Percentiles rank a stretch among this genome's conserved stretches.
phyloP scores from a whole-genome alignment of 2,888 invertebrate species.

The Andricus curvator region DNA sequence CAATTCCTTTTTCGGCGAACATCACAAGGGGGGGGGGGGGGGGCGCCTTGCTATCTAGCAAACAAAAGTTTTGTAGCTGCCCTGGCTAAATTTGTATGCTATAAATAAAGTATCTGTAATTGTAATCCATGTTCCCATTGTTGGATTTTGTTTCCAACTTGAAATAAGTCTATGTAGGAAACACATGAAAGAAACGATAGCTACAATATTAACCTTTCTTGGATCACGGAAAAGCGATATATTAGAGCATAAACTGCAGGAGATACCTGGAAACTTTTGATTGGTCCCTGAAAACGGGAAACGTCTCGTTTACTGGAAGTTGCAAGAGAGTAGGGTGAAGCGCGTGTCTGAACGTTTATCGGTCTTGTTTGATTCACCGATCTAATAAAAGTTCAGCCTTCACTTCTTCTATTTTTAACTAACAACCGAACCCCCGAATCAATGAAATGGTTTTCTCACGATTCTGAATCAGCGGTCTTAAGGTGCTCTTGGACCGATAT shows the following conservation, averaged over 20 bases:
- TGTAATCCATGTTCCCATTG: too few species aligned
- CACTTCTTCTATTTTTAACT: slow-evolving; percentile 26
- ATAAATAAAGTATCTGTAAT: too few species aligned
- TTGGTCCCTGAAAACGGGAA: slow-evolving; percentile 29
- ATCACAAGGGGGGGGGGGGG: too few species aligned
- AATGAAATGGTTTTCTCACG: slow-evolving; percentile 38
- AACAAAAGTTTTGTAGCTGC: too few species aligned
- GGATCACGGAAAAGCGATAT: slow-evolving; percentile 25
- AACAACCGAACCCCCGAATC: slow-evolving; percentile 4
- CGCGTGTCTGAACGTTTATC: slow-evolving; percentile 40
- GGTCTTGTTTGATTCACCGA: slow-evolving; percentile 40
- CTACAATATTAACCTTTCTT: background rate
- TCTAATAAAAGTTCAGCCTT: slow-evolving; percentile 30
- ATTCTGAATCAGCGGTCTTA: slow-evolving; percentile 36
- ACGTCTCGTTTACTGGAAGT: slow-evolving; percentile 28
- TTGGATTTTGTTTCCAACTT: too few species aligned
- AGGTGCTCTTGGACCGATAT: background rate
- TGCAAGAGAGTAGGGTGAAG: slow-evolving; percentile 10
- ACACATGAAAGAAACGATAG: background rate
- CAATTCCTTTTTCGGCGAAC: too few species aligned
- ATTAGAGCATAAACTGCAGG: slow-evolving; percentile 20
- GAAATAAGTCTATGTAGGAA: too few species aligned
- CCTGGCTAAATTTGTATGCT: too few species aligned
- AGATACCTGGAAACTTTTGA: slow-evolving; percentile 22
- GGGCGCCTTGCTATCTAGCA: too few species aligned